These are phyloP conservation scores for Thymelicus acteon DNA, from an alignment of 2,888 invertebrate genomes.

Conservation along the genomic window DNA sequence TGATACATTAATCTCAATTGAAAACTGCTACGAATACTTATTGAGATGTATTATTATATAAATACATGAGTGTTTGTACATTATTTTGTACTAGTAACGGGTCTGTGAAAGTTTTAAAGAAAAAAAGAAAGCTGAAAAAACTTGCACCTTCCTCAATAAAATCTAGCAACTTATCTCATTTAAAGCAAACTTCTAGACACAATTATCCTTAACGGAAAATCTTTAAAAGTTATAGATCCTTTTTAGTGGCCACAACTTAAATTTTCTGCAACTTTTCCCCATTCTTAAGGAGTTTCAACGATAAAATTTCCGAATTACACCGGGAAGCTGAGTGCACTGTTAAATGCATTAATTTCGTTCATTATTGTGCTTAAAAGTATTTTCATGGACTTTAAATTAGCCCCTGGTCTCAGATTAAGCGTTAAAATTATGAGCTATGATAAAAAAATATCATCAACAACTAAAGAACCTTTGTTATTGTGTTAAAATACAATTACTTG, in stretches of 20 bases:
- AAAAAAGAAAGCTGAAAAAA: no score
- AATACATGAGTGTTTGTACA: no score
- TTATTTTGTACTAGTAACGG: no score
- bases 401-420: neutral
- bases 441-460: no score
- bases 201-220: conserved; percentile 41
- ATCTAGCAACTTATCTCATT: conserved; percentile 30
- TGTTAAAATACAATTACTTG: no score
- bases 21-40: no score
- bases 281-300: conserved; percentile 34
- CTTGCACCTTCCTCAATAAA: conserved; percentile 8
- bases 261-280: conserved; percentile 28
- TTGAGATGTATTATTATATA: no score
- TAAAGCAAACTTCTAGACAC: conserved; percentile 36
- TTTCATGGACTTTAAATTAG: conserved; percentile 25
- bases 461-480: no score
- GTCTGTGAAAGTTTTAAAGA: no score
- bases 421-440: neutral
- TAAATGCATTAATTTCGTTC: conserved; percentile 37
- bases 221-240: conserved; percentile 41
- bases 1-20: no score
- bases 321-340: conserved; percentile 35
- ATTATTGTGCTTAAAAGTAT: conserved; percentile 37
- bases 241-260: conserved; percentile 34
- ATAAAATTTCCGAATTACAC: conserved; percentile 36